phyloP scores from a whole-genome alignment of 2,113 vertebrate genomes.

The cattle (Bos taurus) region DNA sequence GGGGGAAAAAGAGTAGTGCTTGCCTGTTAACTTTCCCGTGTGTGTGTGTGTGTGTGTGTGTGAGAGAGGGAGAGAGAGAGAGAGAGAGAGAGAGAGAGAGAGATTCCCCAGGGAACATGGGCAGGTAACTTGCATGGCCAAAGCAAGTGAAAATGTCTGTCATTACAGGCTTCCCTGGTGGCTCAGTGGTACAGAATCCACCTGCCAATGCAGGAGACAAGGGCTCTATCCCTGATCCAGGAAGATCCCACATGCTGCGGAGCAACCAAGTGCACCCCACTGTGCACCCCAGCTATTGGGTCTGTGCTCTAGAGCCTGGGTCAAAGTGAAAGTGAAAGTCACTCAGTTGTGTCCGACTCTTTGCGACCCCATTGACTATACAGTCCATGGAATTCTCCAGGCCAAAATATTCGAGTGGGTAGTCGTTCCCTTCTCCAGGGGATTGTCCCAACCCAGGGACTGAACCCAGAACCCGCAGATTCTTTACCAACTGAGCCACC shows the following conservation, averaged over 20 bases:
- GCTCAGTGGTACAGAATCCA: not conserved
- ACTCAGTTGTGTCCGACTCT: not conserved
- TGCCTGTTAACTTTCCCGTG: not conserved
- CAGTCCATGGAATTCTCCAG: too few species aligned
- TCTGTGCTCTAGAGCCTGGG: not conserved
- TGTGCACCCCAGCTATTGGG: not conserved
- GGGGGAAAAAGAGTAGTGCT: not conserved
- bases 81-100: not conserved
- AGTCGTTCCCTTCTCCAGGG: not conserved
- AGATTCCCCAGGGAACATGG: not conserved
- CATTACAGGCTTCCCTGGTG: not conserved
- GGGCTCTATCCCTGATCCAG: not conserved
- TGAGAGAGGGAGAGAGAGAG: not conserved
- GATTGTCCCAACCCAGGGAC: not conserved
- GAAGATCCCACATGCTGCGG: not conserved
- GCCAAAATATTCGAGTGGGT: not conserved
- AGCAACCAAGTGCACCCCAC: not conserved
- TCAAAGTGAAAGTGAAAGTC: not conserved
- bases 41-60: too few species aligned
- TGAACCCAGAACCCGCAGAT: not conserved
- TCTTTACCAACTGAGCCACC: not conserved
- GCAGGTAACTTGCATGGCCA: not conserved
- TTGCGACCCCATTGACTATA: not conserved
- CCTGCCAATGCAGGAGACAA: not conserved
- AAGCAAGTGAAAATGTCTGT: not conserved